phyloP scores from a whole-genome alignment of 30 jellyfish, hydroid and myxozoan species.

The Rhopilema esculentum region DNA sequence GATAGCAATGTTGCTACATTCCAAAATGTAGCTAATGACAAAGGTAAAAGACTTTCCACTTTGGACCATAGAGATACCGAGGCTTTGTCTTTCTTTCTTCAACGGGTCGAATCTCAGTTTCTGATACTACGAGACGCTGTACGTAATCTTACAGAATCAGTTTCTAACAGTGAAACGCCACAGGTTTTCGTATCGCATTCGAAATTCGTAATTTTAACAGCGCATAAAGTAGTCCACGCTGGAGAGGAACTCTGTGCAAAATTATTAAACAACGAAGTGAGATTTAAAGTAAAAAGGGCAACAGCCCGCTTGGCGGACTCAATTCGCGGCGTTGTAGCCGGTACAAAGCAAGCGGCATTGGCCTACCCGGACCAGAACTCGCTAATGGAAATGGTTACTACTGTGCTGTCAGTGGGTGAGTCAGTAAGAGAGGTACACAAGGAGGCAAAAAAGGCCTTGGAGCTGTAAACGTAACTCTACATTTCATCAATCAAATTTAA shows the following conservation, averaged over 20 bases:
- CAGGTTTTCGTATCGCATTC: constrained; percentile 93
- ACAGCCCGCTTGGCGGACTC: constrained; percentile 89
- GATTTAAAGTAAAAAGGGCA: constrained; percentile 59
- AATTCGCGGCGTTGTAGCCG: constrained; percentile 98
- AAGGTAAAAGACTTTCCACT: constrained; percentile 60
- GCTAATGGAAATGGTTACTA: constrained; percentile 94
- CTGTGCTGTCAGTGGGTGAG: constrained; percentile 93
- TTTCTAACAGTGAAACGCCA: constrained; percentile 93
- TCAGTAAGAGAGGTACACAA: constrained; percentile 92
- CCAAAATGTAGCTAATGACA: not conserved
- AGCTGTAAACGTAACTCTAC: not conserved
- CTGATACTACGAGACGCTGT: constrained; percentile 88
- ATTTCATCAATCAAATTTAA: not conserved
- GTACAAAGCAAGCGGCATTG: constrained; percentile 97
- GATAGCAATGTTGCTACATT: constrained; percentile 20
- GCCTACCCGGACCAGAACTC: constrained; percentile 88
- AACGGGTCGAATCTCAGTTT: constrained; percentile 97
- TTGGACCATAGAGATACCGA: constrained; percentile 97
- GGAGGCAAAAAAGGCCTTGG: constrained; percentile 90
- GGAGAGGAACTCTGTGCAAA: constrained; percentile 90
- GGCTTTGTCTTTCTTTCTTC: constrained; percentile 86
- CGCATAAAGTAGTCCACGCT: constrained; percentile 97
- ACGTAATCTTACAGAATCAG: constrained; percentile 92
- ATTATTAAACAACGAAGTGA: constrained; percentile 60
- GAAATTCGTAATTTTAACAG: constrained; percentile 92